These are phyloP conservation scores for Meganola albula DNA, from an alignment of 2,888 invertebrate genomes.

Conservation along the genomic window DNA sequence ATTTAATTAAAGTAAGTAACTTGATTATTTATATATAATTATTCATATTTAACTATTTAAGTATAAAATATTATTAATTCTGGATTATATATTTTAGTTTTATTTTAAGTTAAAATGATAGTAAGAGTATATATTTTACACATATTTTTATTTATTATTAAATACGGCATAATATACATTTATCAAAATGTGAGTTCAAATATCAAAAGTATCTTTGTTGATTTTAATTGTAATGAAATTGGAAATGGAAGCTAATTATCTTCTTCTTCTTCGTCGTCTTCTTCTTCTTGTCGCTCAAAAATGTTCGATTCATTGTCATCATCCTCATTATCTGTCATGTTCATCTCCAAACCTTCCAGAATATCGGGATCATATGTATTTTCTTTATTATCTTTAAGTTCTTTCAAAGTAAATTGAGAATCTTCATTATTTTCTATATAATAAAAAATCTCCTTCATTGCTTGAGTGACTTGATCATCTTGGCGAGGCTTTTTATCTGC, in stretches of 20 bases:
- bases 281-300: constrained; percentile 18
- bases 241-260: constrained; percentile 19
- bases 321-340: constrained; percentile 25
- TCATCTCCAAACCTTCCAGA: constrained; percentile 23
- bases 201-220: constrained; percentile 12
- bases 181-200: constrained; percentile 18
- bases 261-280: constrained; percentile 23
- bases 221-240: constrained; percentile 17
- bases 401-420: too few species aligned
- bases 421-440: too few species aligned
- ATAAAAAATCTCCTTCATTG: too few species aligned
- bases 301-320: constrained; percentile 21
- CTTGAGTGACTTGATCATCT: constrained; percentile 17
- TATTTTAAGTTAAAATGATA: constrained; percentile 17
- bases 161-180: constrained; percentile 18
- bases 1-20: constrained; percentile 11
- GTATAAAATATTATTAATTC: constrained; percentile 18
- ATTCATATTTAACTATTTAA: constrained; percentile 18
- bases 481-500: constrained; percentile 16
- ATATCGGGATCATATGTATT: constrained; percentile 22
- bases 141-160: constrained; percentile 19
- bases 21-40: constrained; percentile 12
- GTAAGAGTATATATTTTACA: constrained; percentile 6
- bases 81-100: constrained; percentile 12
- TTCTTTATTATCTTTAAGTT: too few species aligned